Conservation (phyloP, 2,113 vertebrate species). For the Equus quagga region DNA sequence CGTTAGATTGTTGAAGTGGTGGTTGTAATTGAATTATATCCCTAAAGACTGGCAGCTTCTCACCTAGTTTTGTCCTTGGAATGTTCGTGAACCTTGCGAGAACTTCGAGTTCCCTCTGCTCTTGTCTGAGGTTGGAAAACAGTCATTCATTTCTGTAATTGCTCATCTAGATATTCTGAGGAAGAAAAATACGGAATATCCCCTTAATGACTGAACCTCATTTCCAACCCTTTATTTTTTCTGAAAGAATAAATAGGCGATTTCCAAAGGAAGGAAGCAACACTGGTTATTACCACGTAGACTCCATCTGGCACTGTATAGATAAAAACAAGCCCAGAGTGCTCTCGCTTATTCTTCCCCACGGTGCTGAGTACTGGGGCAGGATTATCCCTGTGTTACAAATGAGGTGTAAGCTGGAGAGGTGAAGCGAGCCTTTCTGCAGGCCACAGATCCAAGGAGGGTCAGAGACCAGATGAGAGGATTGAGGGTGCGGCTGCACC, state of each 20-base stretch:
- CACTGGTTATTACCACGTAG: constrained; percentile 1
- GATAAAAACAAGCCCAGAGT: constrained; percentile 54
- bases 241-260: constrained; percentile 44
- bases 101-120: constrained; percentile 63
- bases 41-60: background rate
- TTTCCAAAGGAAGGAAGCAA: constrained; percentile 55
- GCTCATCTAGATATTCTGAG: constrained; percentile 49
- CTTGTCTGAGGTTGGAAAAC: background rate
- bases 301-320: constrained; percentile 35
- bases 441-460: background rate
- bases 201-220: constrained; percentile 25
- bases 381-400: constrained; percentile 79
- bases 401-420: constrained; percentile 67
- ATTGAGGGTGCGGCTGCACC: background rate
- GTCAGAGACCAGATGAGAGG: background rate
- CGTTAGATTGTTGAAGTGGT: background rate
- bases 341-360: constrained; percentile 52
- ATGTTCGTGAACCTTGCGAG: constrained; percentile 13
- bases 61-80: constrained; percentile 42
- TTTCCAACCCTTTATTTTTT: constrained; percentile 21
- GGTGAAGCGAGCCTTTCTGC: constrained; percentile 32
- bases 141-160: constrained; percentile 27
- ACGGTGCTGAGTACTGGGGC: constrained; percentile 68
- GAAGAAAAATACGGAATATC: background rate
- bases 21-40: background rate